Evolutionary conservation across 2,888 invertebrate species (phyloP).

Genomic region (Rhodophaea formosa): DNA sequence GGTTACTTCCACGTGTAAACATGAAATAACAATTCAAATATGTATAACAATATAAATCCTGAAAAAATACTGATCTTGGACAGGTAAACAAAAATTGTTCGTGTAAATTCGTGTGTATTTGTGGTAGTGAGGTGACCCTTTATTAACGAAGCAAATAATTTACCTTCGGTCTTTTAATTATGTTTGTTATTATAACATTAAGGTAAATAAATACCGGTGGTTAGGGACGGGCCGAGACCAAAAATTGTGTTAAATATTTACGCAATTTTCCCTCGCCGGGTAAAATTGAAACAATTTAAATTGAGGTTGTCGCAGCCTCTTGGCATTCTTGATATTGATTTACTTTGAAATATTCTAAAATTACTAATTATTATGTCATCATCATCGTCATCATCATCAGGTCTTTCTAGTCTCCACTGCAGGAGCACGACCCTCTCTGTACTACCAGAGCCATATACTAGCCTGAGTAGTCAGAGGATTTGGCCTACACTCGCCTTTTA

Average conservation of each 20-base stretch:
- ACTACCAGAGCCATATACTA: no score
- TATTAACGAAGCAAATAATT: slow-evolving; percentile 6
- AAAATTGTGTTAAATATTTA: slow-evolving; percentile 32
- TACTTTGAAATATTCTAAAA: no score
- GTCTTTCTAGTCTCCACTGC: no score
- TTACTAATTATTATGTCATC: no score
- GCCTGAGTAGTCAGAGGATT: no score
- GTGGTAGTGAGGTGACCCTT: neutral
- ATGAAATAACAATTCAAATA: no score
- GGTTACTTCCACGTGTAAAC: no score
- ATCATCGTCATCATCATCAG: no score
- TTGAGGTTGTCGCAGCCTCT: neutral
- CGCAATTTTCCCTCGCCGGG: neutral
- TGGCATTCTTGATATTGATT: no score
- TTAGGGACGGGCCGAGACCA: slow-evolving; percentile 25
- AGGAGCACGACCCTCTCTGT: no score
- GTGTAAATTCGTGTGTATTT: neutral
- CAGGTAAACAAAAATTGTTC: neutral
- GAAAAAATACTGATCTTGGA: neutral
- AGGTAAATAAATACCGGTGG: slow-evolving; percentile 5
- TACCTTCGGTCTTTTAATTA: neutral
- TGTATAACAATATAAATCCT: no score
- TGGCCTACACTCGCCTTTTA: no score
- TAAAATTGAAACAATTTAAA: neutral
- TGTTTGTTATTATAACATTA: slow-evolving; percentile 3